Base-by-base conservation (phyloP, 2,113 vertebrate genomes). In the Dipodomys stephensi region DNA sequence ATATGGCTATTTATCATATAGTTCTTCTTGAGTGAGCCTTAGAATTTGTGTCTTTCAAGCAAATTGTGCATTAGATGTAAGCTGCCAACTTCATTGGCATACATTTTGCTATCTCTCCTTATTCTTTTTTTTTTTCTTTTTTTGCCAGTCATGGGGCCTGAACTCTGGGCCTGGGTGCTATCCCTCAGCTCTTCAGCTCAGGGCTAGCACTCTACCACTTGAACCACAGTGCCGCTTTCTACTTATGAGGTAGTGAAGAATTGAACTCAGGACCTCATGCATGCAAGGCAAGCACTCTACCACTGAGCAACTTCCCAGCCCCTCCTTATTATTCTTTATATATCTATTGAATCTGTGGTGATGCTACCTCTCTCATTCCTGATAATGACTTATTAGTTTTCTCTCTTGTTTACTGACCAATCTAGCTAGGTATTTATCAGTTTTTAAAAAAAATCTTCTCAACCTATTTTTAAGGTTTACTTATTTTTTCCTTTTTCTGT, bases 21-120 rank as follows among this genome's bases (percentile, higher is more conserved):
- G n/a, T 90, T 71, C 35, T 94, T 92, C 35, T 86, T 80, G 23
- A 76, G 44, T 88, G 57, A 95, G n/a, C 28, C 87, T 92, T 93
- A 83, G 73, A 90, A 57, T 87, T 86, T 90, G 57, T 84, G 30
- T 79, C 62, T 88, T 94, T 84, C 53, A 92, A 85, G 22, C 28
- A 94, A 72, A 62, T 72, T 87, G 68, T 65, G 44, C 62, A 73
- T 92, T 81, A 39, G 39, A 39, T 39, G 39, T 82, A 96, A 83
- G 9, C 39, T 93, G 84, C 71, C 78, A 91, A 73, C 77, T 84
- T 79, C 93, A 73, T 86, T 86, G 69, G 35, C 25, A 86, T 53
- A 67, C 87, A 69, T 22, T 69, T 83, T 39, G 39, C 39, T 6
- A 39, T 39, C 39, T 39, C 39, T 39, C 39, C 39, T 39, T 49